Percentiles rank a stretch among this genome's conserved stretches.
These are phyloP conservation scores for Catharus fuscescens DNA, from an alignment of 2,113 vertebrate species.

Conservation along the genomic window DNA sequence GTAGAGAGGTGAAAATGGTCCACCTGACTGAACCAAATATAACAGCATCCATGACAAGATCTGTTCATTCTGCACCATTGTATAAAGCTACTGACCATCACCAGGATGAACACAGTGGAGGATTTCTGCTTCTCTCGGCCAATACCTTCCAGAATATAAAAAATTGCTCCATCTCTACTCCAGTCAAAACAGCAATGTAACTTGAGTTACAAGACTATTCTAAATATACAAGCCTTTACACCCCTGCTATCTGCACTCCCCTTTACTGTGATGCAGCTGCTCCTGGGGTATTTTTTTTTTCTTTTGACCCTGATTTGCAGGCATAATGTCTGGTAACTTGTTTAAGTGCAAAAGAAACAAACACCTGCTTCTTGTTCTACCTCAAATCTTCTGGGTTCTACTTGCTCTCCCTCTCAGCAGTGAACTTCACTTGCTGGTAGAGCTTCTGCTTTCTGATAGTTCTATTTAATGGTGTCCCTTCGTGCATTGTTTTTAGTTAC, in stretches of 20 bases:
- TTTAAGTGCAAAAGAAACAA: not conserved
- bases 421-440: not conserved
- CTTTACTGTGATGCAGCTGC: not conserved
- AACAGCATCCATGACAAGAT: rapidly evolving
- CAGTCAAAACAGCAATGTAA: not conserved
- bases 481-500: not conserved
- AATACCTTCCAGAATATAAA: not conserved
- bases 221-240: not conserved
- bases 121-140: not conserved
- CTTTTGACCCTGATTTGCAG: not conserved
- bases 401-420: not conserved
- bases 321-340: not conserved
- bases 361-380: not conserved
- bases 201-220: not conserved
- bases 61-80: not conserved
- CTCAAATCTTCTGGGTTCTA: not conserved
- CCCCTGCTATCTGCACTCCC: not conserved
- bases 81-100: not conserved
- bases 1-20: not conserved
- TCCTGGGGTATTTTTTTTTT: not conserved
- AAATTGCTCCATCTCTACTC: not conserved
- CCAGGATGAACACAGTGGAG: rapidly evolving
- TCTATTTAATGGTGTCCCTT: not conserved
- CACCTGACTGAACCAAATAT: not conserved
- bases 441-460: not conserved